These are phyloP conservation scores for Porites evermanni DNA, from an alignment of 92 coral and sea anemone genomes.

Conservation along the genomic window DNA sequence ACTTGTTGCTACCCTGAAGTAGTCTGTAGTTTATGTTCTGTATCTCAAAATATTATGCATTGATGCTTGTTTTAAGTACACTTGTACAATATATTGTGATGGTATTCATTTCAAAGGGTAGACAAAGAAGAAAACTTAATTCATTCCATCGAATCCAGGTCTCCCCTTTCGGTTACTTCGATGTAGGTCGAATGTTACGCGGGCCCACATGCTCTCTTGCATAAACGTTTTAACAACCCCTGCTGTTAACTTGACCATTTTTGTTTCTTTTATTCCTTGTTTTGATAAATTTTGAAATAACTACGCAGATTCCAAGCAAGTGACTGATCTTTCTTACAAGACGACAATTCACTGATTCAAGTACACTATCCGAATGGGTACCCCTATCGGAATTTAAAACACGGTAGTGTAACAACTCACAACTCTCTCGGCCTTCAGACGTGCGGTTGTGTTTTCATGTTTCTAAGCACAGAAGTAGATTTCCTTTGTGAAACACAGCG, in stretches of 20 bases:
- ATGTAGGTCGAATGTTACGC: conserved; percentile 7
- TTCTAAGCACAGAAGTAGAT: too few relatives aligned
- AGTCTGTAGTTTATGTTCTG: background rate
- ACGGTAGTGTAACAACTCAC: too few relatives aligned
- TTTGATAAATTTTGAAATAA: background rate
- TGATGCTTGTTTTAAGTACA: background rate
- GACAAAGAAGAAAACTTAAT: too few relatives aligned
- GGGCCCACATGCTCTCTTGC: background rate
- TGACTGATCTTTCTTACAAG: background rate
- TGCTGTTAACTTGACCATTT: background rate
- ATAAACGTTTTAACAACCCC: background rate
- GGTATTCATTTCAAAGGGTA: background rate
- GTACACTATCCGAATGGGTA: background rate
- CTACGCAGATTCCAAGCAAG: background rate
- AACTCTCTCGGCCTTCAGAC: too few relatives aligned
- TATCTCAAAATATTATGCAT: too few relatives aligned
- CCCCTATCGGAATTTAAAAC: too few relatives aligned
- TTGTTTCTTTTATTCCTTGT: background rate
- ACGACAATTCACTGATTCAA: background rate
- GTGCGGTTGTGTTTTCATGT: too few relatives aligned
- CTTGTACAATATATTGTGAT: background rate
- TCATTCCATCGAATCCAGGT: background rate
- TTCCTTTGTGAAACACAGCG: background rate
- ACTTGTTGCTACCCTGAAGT: background rate
- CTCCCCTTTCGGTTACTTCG: background rate